Percentiles rank a stretch among this genome's conserved stretches.
Evolutionary conservation across 1,140 invertebrate genomes (phyloP).

Genomic region (Gonatopus flavifemur): DNA sequence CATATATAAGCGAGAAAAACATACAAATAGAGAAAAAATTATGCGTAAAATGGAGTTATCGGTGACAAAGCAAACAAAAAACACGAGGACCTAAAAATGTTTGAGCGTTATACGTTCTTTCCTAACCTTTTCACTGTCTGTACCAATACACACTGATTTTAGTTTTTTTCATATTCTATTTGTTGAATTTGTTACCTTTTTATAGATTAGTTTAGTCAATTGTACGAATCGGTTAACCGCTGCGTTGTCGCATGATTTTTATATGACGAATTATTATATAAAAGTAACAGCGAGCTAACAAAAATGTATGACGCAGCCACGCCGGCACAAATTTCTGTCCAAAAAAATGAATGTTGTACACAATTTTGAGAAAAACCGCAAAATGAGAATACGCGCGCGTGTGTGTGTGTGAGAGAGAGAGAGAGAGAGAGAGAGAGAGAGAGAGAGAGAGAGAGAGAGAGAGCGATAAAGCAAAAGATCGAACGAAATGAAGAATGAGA

Average conservation of each 20-base stretch:
- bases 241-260: slow-evolving; percentile 40
- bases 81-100: slow-evolving; percentile 50
- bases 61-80: slow-evolving; percentile 40
- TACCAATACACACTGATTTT: slow-evolving; percentile 48
- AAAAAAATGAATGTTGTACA: slow-evolving; percentile 11
- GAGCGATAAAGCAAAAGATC: no score
- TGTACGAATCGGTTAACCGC: slow-evolving; percentile 45
- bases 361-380: no score
- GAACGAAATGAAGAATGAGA: no score
- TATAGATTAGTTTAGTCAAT: slow-evolving; percentile 55
- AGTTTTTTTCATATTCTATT: slow-evolving; percentile 49
- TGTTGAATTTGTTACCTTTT: slow-evolving; percentile 57
- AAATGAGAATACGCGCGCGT: no score
- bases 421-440: no score
- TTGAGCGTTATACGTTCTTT: slow-evolving; percentile 42
- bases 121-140: slow-evolving; percentile 41
- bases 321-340: slow-evolving; percentile 21
- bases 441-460: no score
- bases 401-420: no score
- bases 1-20: no score
- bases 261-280: slow-evolving; percentile 30
- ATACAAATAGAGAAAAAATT: no score
- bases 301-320: slow-evolving; percentile 18
- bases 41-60: slow-evolving; percentile 29
- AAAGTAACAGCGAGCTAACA: slow-evolving; percentile 22